Evolutionary conservation across 1,140 invertebrate species (phyloP), one percentile per base, ranked within the genome.

Genomic region (Temnothorax longispinosus): DNA sequence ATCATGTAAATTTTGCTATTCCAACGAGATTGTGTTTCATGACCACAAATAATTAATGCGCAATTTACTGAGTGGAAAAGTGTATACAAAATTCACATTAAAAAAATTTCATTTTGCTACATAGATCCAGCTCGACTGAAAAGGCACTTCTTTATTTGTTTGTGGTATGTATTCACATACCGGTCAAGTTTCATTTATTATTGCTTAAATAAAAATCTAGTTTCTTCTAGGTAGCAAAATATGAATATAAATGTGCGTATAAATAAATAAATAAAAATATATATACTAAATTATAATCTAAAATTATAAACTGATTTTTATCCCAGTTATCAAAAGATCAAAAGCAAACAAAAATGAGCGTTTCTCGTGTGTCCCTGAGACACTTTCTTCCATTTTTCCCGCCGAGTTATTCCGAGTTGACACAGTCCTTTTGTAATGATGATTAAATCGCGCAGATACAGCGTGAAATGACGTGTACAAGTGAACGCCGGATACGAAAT

Each of bases 401-500:
- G 7, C 2, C 11, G 38, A 6, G 3, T 32, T 5, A 35, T 65
- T 27, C 13, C 18, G 62, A 27, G 35, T 27, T 21, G 47, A 74
- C 41, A 60, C 11, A 50, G 11, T 84, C 15, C 13, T 54, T 74
- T 10, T 15, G 67, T 74, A 58, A 84, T 10, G 41, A 56, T 41
- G 41, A 75, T 74, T 60, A 47, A 84, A 50, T 13, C 11, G 21
- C 47, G 32, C n/a, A 41, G 8, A 15, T 80, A 67, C 11, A 52
- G 54, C 41, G 15, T 32, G 41, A 58, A 71, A 65, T 54, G 35
- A 27, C 52, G 50, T 80, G 77, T 67, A 56, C 77, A 56, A 52
- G 62, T 82, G 54, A 27, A 27, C 2, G 18, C 67, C 80, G 54
- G 80, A 60, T 62, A 75, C 69, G 56, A 60, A 84, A 75, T 84